A percentile compares a stretch with the other conserved stretches of the same genome.
These are phyloP conservation scores for Anorthoa munda DNA, from an alignment of 2,888 invertebrate species.

Conservation along the genomic window DNA sequence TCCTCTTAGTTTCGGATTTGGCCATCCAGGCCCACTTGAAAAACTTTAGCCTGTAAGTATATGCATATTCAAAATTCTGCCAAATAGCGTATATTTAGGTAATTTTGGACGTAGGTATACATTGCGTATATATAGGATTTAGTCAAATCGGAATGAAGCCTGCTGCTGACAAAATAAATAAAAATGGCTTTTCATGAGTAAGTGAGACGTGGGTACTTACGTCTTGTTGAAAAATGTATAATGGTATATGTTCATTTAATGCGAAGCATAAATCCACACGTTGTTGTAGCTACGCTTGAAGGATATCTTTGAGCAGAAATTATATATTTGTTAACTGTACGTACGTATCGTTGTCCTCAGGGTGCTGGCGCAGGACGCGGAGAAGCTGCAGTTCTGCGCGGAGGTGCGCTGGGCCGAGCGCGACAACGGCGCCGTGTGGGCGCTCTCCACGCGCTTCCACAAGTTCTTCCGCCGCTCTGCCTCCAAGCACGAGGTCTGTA, in stretches of 20 bases:
- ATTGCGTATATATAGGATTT: background rate
- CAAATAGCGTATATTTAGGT: background rate
- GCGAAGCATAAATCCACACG: too few relatives aligned
- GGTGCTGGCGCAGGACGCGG: constrained; percentile 93
- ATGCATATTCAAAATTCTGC: too few relatives aligned
- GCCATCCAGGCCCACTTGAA: too few relatives aligned
- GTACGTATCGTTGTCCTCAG: constrained; percentile 80
- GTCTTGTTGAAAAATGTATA: background rate
- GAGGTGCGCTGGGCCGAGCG: constrained; percentile 93
- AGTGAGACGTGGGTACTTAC: too few relatives aligned
- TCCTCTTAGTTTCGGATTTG: too few relatives aligned
- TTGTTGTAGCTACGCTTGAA: too few relatives aligned
- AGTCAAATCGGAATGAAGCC: background rate
- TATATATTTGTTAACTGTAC: too few relatives aligned
- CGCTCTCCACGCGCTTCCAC: constrained; percentile 94
- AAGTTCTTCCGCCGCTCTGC: constrained; percentile 94
- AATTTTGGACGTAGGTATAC: too few relatives aligned
- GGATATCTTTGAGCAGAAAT: too few relatives aligned
- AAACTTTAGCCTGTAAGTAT: too few relatives aligned
- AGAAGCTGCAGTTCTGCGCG: constrained; percentile 94
- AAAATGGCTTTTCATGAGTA: background rate
- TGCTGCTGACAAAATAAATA: background rate
- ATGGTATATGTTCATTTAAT: too few relatives aligned
- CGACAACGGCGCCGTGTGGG: constrained; percentile 94
- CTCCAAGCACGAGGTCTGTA: constrained; percentile 91